These are phyloP conservation scores for Cactoblastis cactorum DNA, from an alignment of 2,888 invertebrate species.

Conservation along the genomic window DNA sequence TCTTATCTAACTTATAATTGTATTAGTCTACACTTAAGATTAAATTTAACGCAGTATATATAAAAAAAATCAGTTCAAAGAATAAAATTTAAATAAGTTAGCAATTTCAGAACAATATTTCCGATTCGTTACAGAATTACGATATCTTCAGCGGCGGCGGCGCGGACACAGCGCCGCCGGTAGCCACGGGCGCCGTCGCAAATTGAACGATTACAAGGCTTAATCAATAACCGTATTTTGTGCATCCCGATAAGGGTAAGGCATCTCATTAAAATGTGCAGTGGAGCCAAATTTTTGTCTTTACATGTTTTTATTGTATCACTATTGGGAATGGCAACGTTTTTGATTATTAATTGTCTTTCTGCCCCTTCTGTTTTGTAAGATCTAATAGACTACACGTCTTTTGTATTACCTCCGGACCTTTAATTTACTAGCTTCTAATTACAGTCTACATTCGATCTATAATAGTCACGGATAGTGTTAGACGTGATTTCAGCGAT, in stretches of 20 bases:
- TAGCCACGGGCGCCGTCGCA: constrained; percentile 28
- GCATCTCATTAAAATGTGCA: background rate
- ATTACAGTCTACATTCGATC: too few species aligned
- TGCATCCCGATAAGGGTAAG: constrained; percentile 32
- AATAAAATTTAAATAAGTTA: background rate
- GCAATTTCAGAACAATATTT: constrained; percentile 1
- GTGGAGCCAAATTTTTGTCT: background rate
- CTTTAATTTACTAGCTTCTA: too few species aligned
- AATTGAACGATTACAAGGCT: constrained; percentile 41
- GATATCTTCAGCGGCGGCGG: background rate
- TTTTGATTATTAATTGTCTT: background rate
- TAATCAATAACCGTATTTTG: constrained; percentile 39
- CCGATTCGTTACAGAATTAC: constrained; percentile 5
- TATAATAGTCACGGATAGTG: too few species aligned
- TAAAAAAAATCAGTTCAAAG: background rate
- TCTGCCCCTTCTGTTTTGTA: too few species aligned
- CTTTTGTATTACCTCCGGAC: too few species aligned
- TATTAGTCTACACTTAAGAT: too few species aligned
- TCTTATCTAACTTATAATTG: too few species aligned
- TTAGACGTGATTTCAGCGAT: too few species aligned
- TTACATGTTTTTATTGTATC: background rate
- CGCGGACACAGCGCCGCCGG: constrained; percentile 24
- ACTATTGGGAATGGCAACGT: background rate
- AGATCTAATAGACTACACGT: too few species aligned
- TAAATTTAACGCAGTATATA: too few species aligned